Base-by-base conservation (phyloP, 2,113 vertebrate genomes). In the Lycaon pictus region DNA sequence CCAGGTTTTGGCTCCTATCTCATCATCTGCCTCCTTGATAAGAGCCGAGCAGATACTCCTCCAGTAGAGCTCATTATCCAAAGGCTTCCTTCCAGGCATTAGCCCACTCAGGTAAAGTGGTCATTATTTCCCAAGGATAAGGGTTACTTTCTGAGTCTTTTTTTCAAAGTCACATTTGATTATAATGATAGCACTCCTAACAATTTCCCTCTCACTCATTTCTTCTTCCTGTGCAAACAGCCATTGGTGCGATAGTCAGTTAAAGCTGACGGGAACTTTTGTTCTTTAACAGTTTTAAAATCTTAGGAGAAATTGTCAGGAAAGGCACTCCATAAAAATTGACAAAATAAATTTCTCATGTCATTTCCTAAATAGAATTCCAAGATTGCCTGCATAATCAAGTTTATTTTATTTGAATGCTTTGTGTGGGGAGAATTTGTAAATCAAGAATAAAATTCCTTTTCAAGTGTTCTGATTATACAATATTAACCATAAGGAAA, bases 81-180 rank as follows among this genome's bases (percentile, higher is more conserved):
- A 85, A 88, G 63, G 15, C 29, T 92, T 92, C 76, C 71, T 93
- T 95, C 60, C 95, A 74, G 32, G 63, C 71, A 51, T 9, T 23
- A 90, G 79, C 32, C 37, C 35, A n/a, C 17, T 11, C 71, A 94
- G 65, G 56, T 51, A 82, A 60, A 79, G 88, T 63, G 92, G 96
- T 88, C 95, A 95, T 96, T 96, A 97, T 93, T 82, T 97, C 65
- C 83, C 84, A 43, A 63, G 92, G 12, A 63, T 60, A 87, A 80
- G 15, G 5, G 10, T 69, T 58, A 79, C 69, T 96, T 60, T 58
- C 62, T 20, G 10, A 63, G n/a, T n/a, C n/a, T 4, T 32, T 63
- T 84, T 96, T 83, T 82, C 65, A 96, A 95, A 60, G 60, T 19
- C 37, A 29, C n/a, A 29, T 85, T 92, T 88, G 80, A 85, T 93